These are phyloP conservation scores for Drosophila tropicalis DNA, from an alignment of 1,140 invertebrate genomes.

Conservation along the genomic window DNA sequence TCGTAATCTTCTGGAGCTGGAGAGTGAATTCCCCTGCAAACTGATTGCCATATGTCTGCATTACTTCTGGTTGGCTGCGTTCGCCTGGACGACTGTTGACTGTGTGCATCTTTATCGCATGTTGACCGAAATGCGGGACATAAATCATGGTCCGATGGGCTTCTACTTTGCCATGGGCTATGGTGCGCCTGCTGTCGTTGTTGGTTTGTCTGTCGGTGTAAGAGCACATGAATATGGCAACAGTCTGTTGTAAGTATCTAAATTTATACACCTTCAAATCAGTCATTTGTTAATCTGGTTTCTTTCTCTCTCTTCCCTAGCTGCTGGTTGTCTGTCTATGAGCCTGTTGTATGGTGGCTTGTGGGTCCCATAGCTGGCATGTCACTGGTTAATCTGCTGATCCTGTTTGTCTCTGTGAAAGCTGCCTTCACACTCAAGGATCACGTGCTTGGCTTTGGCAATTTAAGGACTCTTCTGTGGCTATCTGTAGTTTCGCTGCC, in stretches of 20 bases:
- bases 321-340: conserved; percentile 97
- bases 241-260: conserved; percentile 92
- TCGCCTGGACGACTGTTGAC: conserved; percentile 96
- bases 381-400: conserved; percentile 90
- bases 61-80: conserved; percentile 95
- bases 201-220: conserved; percentile 95
- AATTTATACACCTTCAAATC: neutral
- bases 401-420: conserved; percentile 92
- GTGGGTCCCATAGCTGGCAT: conserved; percentile 92
- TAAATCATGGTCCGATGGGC: conserved; percentile 97
- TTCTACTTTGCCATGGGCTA: conserved; percentile 98
- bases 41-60: conserved; percentile 95
- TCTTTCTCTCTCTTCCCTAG: conserved; percentile 84
- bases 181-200: conserved; percentile 95
- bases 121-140: conserved; percentile 97
- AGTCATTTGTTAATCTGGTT: neutral
- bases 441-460: conserved; percentile 94
- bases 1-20: conserved; percentile 88
- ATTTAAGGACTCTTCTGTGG: conserved; percentile 94
- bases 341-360: conserved; percentile 95
- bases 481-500: conserved; percentile 91
- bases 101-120: conserved; percentile 96
- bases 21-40: conserved; percentile 94
- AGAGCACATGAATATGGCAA: conserved; percentile 98
- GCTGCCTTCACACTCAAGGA: conserved; percentile 96